Base-by-base conservation (phyloP, 2,888 invertebrate genomes). In the Tuberolachnus salignus region DNA sequence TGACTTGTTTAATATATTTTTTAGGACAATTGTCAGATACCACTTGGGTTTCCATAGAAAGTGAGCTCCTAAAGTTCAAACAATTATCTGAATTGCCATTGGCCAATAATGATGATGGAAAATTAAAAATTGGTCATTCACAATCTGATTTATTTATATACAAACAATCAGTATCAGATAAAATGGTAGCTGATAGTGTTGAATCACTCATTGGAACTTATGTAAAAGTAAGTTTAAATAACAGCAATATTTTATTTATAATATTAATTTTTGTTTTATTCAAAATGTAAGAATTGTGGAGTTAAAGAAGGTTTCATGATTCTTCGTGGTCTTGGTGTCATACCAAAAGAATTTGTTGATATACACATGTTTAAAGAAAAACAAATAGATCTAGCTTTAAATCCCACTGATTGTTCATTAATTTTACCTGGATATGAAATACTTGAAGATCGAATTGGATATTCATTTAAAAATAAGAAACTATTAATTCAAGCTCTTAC, bases 401-500 rank as follows among this genome's bases (percentile, higher is more conserved):
- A 6, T 13, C 2, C 55, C 13, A 6, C n/a, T 1, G 16, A 66
- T 57, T 55, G 55, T 13, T 63, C 66, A 1, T n/a, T 55, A 13
- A 53, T 81, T n/a, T 46, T 81, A 19, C 70, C 82, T 11, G 80
- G 80, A 51, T 81, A 81, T 49, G 69, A 83, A 26, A 85, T 87
- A 57, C 85, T 94, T 14, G 92, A 95, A 85, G 80, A 85, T 1
- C 89, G 88, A 66, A 83, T 95, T 3, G 88, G 89, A 0, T 96
- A 95, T 85, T 89, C 87, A 81, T 99, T 98, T 86, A 89, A 89
- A 0, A 92, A 98, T 84, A 89, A 91, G 0, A 90, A 91, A 0
- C 93, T 91, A 84, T 87, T 99, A 9, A 85, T 98, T 21, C 96
- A 94, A 90, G 97, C 97, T 0, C 87, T 99, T 72, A 95, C 98